Conservation (phyloP, 2,797 vertebrate genomes). For the Cephalopachus bancanus region DNA sequence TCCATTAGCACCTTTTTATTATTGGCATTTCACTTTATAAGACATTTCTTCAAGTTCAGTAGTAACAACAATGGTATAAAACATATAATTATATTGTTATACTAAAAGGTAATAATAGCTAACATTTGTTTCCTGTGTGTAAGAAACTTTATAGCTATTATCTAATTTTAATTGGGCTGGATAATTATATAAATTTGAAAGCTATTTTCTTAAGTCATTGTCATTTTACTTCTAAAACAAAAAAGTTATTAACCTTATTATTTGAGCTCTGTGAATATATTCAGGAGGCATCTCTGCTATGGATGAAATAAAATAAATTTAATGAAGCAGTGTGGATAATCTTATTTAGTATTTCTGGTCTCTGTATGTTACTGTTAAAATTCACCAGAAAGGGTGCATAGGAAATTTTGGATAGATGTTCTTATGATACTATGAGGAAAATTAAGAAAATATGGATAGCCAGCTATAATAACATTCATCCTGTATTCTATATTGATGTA, state of each 20-base stretch:
- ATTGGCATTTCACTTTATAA: background rate
- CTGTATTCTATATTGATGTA: background rate
- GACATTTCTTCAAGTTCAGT: slow-evolving; percentile 26
- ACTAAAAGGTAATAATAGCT: slow-evolving; percentile 23
- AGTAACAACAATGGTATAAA: background rate
- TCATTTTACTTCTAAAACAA: slow-evolving; percentile 32
- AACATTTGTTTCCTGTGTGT: slow-evolving; percentile 1
- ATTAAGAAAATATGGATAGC: background rate
- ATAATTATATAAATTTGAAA: slow-evolving; percentile 24
- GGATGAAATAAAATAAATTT: background rate
- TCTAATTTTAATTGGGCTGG: slow-evolving; percentile 26
- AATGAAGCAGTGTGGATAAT: slow-evolving; percentile 44
- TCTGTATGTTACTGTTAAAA: slow-evolving; percentile 26
- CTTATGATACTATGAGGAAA: background rate
- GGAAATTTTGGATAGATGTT: background rate
- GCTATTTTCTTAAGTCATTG: slow-evolving; percentile 16
- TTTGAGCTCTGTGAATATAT: slow-evolving; percentile 45
- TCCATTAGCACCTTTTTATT: background rate
- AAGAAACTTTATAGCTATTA: background rate
- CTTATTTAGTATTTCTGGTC: slow-evolving; percentile 30
- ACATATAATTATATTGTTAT: background rate
- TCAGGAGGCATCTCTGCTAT: background rate
- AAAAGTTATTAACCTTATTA: background rate
- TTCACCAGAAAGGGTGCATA: background rate
- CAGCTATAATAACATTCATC: background rate